Percentiles rank a stretch among this genome's conserved stretches.
These are phyloP conservation scores for Drosophila dunni DNA, from an alignment of 1,140 invertebrate species.

Conservation along the genomic window DNA sequence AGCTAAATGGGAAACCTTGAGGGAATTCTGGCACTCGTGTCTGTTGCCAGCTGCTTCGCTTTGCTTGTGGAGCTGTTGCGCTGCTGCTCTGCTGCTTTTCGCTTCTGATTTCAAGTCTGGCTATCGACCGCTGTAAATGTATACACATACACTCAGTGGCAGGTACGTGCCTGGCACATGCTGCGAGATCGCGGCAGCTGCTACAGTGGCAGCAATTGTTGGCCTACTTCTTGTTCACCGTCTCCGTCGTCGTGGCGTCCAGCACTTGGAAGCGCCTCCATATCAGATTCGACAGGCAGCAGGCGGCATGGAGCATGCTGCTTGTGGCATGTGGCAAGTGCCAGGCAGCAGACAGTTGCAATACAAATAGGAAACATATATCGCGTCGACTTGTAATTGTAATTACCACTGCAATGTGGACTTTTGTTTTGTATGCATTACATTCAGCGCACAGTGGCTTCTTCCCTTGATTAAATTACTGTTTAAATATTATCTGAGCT, in stretches of 20 bases:
- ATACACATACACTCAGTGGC: conserved; percentile 26
- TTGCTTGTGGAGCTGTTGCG: not conserved
- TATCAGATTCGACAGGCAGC: conserved; percentile 56
- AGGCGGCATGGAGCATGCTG: not conserved
- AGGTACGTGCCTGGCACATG: conserved; percentile 44
- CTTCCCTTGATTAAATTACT: conserved; percentile 66
- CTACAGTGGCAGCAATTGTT: conserved; percentile 43
- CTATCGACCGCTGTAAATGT: conserved; percentile 37
- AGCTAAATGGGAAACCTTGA: conserved; percentile 69
- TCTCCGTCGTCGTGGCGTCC: not conserved
- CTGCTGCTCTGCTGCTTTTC: conserved; percentile 16
- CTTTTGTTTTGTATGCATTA: conserved; percentile 46
- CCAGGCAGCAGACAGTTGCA: not conserved
- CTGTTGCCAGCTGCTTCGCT: conserved; percentile 17
- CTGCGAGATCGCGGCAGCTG: conserved; percentile 32
- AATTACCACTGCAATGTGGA: conserved; percentile 79
- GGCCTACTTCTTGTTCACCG: conserved; percentile 39
- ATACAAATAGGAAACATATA: conserved; percentile 26
- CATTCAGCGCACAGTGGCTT: conserved; percentile 7
- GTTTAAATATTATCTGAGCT: conserved; percentile 70
- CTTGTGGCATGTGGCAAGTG: not conserved
- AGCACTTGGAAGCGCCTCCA: conserved; percentile 16
- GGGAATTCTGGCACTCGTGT: conserved; percentile 48
- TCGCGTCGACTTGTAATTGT: conserved; percentile 58
- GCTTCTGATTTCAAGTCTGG: conserved; percentile 63